Evolutionary conservation across 2,113 vertebrate species (phyloP), one percentile per base, ranked within the genome.

Genomic region (Clupea harengus): DNA sequence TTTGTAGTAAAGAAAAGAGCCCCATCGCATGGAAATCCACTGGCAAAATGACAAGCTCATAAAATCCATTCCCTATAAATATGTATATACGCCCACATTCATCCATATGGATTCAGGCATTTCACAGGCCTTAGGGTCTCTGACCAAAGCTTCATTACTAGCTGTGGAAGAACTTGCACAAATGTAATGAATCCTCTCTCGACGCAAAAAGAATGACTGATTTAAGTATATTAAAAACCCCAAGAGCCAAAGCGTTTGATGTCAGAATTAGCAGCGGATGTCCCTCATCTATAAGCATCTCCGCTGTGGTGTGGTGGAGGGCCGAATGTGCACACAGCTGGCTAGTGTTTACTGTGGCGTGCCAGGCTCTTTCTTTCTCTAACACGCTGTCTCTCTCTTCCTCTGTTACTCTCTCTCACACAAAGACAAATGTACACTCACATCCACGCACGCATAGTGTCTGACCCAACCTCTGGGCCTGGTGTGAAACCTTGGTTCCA

Each of bases 331-430:
- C 28, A 78, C 28, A 78, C 72, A 92, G 92, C 92, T 93, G 92
- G 85, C 88, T 85, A 87, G 90, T 90, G 92, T 93, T 93, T 93
- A 93, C 87, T 91, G 85, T 88, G 91, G 90, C 91, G 93, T 90
- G 88, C 88, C 89, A 86, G 85, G 87, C 89, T 86, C 88, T 10
- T 81, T 49, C 54, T 60, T 60, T 52, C 50, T 52, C 50, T 15
- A 52, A 52, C 50, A 52, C 18, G 13, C 15, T 60, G 18, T 72
- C 32, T 28, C 64, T n/a, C 22, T 54, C 52, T 18, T 18, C 4
- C 52, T 54, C 50, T 52, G 2, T 13, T 15, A 10, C 60, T 25
- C 11, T 25, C 7, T 25, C 60, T 67, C 64, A 87, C 45, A 45
- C 22, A 45, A 5, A 84, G 0, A 44, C 6, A 46, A 0, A 72